Conservation (phyloP, 1,140 invertebrate species). For the Rhynchophorus ferrugineus region DNA sequence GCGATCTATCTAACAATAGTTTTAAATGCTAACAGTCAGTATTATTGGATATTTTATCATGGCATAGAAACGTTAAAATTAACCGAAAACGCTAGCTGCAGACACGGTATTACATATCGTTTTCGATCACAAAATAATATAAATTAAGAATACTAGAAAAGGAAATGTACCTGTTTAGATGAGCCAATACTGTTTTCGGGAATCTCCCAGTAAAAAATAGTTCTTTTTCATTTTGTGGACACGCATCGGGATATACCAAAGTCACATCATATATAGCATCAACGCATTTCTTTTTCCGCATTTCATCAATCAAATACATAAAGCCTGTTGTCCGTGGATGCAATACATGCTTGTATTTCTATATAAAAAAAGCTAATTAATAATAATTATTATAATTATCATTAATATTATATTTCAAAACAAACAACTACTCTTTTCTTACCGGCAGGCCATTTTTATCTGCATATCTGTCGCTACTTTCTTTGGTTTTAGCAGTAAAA, state of each 20-base stretch:
- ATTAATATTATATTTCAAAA: too few species aligned
- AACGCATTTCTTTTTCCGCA: slow-evolving; percentile 56
- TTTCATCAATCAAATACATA: slow-evolving; percentile 57
- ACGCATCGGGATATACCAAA: slow-evolving; percentile 61
- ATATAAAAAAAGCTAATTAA: slow-evolving; percentile 6
- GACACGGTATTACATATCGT: too few species aligned
- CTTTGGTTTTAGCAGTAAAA: slow-evolving; percentile 62
- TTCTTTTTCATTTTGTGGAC: slow-evolving; percentile 63
- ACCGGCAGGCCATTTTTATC: slow-evolving; percentile 52
- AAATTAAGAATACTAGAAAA: too few species aligned
- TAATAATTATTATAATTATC: too few species aligned
- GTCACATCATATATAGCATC: slow-evolving; percentile 74
- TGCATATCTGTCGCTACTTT: slow-evolving; percentile 67
- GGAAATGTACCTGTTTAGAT: slow-evolving; percentile 69
- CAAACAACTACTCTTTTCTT: neutral
- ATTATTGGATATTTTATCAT: too few species aligned
- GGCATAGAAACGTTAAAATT: too few species aligned
- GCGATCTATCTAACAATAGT: too few species aligned
- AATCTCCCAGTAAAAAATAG: slow-evolving; percentile 55
- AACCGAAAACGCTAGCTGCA: too few species aligned
- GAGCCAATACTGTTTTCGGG: slow-evolving; percentile 66
- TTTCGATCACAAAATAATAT: too few species aligned
- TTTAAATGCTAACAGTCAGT: too few species aligned
- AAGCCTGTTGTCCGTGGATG: slow-evolving; percentile 85
- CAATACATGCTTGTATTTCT: slow-evolving; percentile 64